Conservation (phyloP, 2,797 vertebrate species). For the Petrocephalus schoutedeni region DNA sequence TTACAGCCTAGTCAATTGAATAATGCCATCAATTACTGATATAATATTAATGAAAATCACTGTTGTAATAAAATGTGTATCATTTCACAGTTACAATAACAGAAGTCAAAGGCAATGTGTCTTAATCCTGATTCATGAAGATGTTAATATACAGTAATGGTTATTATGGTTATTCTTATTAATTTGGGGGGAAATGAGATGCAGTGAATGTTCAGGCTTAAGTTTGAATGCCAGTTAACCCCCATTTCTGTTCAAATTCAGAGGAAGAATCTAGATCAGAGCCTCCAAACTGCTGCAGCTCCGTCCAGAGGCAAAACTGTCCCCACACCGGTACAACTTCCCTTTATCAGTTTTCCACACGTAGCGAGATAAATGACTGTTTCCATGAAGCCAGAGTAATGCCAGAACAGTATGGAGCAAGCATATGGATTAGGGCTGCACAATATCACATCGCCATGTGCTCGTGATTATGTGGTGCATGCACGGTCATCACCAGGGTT, state of each 20-base stretch:
- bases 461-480: too few relatives aligned
- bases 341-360: conserved; percentile 61
- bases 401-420: neutral
- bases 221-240: conserved; percentile 48
- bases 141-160: neutral
- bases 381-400: neutral
- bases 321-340: conserved; percentile 81
- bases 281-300: conserved; percentile 75
- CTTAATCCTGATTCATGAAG: neutral
- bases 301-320: conserved; percentile 94
- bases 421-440: neutral
- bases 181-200: neutral
- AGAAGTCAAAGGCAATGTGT: neutral
- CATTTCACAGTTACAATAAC: neutral
- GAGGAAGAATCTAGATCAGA: conserved; percentile 93
- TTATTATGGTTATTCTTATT: neutral
- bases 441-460: too few relatives aligned
- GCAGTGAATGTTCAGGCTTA: conserved; percentile 16
- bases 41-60: neutral
- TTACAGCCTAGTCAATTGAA: neutral
- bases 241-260: conserved; percentile 60
- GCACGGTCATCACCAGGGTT: too few relatives aligned
- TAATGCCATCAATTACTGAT: neutral
- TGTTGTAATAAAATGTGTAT: neutral
- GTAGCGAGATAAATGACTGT: neutral